A percentile compares a stretch with the other conserved stretches of the same genome.
Evolutionary conservation across 2,888 invertebrate species (phyloP).

Genomic region (Eurytoma adleriae): DNA sequence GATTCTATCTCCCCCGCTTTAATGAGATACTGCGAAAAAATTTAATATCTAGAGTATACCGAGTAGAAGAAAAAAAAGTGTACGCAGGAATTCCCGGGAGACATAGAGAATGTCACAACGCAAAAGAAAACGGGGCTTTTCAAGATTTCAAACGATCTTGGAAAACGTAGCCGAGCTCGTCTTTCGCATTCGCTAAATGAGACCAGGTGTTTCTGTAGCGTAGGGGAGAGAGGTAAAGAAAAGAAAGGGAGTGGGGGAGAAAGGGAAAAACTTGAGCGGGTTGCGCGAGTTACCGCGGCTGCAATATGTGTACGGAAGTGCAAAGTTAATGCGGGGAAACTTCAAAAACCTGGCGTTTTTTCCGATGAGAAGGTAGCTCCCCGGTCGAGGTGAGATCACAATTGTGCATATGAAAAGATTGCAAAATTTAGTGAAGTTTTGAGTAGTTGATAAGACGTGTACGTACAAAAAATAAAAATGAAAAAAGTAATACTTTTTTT

Average conservation of each 20-base stretch:
- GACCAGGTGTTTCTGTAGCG: conserved; percentile 40
- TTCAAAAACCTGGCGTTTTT: conserved; percentile 21
- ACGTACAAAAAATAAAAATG: no score
- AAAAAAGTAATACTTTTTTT: no score
- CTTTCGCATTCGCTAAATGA: conserved; percentile 50
- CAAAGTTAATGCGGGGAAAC: conserved; percentile 8
- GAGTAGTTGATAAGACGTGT: no score
- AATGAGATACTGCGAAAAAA: conserved; percentile 34
- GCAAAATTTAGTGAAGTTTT: no score
- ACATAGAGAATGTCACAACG: conserved; percentile 6
- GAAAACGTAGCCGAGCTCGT: conserved; percentile 38
- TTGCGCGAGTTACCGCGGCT: background rate
- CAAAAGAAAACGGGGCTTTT: conserved; percentile 30
- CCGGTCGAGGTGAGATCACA: no score
- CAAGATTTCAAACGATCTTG: conserved; percentile 49
- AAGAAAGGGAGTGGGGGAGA: background rate
- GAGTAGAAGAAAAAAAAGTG: conserved; percentile 9
- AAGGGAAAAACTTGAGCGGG: background rate
- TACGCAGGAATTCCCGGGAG: conserved; percentile 5
- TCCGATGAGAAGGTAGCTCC: no score
- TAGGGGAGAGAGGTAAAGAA: background rate
- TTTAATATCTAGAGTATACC: conserved; percentile 21
- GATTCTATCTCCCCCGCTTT: background rate
- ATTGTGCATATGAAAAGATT: no score
- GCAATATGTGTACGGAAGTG: background rate